A percentile compares a stretch with the other conserved stretches of the same genome.
phyloP scores from a whole-genome alignment of 1,140 invertebrate genomes.

The Drosophila rhopaloa region DNA sequence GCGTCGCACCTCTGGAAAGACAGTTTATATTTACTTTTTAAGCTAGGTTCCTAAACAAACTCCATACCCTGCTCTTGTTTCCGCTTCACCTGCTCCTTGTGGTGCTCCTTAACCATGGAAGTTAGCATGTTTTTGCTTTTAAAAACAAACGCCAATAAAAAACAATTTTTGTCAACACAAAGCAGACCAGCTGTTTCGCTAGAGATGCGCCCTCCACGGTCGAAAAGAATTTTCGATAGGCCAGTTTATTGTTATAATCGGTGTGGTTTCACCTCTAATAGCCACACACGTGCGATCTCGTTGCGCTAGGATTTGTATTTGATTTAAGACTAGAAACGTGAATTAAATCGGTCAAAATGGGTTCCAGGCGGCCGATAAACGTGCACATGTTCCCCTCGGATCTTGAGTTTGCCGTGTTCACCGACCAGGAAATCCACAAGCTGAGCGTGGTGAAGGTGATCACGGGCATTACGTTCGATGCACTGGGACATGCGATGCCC shows the following conservation, averaged over 20 bases:
- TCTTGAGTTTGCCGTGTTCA: conserved; percentile 90
- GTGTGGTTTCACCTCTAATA: conserved; percentile 5
- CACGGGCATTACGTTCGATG: conserved; percentile 93
- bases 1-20: conserved; percentile 86
- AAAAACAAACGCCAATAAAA: not conserved
- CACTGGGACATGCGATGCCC: conserved; percentile 91
- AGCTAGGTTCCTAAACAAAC: not conserved
- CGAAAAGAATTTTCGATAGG: conserved; percentile 8
- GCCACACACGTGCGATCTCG: conserved; percentile 37
- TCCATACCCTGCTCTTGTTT: conserved; percentile 93
- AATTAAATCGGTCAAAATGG: conserved; percentile 44
- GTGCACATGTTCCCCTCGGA: conserved; percentile 75
- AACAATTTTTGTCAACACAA: conserved; percentile 22
- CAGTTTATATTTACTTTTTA: not conserved
- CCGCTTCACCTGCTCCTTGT: conserved; percentile 89
- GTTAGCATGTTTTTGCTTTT: conserved; percentile 90
- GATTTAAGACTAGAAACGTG: conserved; percentile 17
- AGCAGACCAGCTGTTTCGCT: conserved; percentile 33
- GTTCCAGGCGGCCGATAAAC: conserved; percentile 47
- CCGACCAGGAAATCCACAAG: conserved; percentile 92
- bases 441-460: conserved; percentile 95
- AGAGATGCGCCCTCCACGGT: not conserved
- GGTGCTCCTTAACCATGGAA: conserved; percentile 94
- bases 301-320: conserved; percentile 13
- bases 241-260: not conserved